A percentile compares a stretch with the other conserved stretches of the same genome.
phyloP scores from a whole-genome alignment of 2,113 vertebrate genomes.

The Anoplopoma fimbria region DNA sequence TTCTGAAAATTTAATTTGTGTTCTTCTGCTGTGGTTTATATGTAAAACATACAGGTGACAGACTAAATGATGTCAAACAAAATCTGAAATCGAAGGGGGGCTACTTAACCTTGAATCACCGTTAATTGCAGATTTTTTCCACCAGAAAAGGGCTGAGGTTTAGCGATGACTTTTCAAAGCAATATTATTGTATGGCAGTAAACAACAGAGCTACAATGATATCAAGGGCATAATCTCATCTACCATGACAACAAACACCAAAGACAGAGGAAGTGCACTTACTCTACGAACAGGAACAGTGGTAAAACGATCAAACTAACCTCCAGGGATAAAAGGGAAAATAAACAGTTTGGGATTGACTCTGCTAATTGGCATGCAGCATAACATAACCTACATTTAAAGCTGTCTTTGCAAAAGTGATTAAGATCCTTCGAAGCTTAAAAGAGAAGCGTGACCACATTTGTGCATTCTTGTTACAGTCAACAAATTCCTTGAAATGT shows the following conservation, averaged over 20 bases:
- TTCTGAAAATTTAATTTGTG: not conserved
- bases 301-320: not conserved
- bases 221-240: not conserved
- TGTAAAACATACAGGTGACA: not conserved
- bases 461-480: not conserved
- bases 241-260: conserved; percentile 3
- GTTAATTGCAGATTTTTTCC: not conserved
- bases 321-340: not conserved
- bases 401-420: not conserved
- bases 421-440: not conserved
- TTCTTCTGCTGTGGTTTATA: no score
- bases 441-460: not conserved
- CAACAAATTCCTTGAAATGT: not conserved
- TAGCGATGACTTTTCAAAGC: not conserved
- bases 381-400: not conserved
- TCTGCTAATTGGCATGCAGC: conserved; percentile 13
- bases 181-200: not conserved
- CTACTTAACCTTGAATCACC: not conserved
- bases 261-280: not conserved
- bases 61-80: not conserved
- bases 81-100: no score
- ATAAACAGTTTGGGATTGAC: not conserved
- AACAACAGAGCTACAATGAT: not conserved
- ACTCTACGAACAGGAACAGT: not conserved
- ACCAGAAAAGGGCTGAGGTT: not conserved